A percentile compares a stretch with the other conserved stretches of the same genome.
Evolutionary conservation across 1,140 invertebrate species (phyloP).

Genomic region (Pachypeltis micranthus): DNA sequence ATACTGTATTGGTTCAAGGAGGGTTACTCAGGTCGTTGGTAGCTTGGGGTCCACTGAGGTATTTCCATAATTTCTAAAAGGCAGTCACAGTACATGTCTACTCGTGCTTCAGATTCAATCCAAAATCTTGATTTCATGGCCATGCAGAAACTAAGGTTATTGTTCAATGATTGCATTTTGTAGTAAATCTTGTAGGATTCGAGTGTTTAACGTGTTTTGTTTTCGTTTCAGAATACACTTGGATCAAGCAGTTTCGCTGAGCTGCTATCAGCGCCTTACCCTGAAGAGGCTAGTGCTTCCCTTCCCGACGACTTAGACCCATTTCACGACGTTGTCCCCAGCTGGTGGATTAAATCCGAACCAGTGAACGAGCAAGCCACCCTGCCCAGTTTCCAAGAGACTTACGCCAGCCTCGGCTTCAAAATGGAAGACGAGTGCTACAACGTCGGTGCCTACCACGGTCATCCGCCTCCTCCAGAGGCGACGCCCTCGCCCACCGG

Average conservation of each 20-base stretch:
- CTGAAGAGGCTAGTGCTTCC: slow-evolving; percentile 38
- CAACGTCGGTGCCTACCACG: slow-evolving; percentile 34
- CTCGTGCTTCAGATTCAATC: too few species aligned
- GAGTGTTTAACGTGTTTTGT: too few species aligned
- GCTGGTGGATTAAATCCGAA: slow-evolving; percentile 49
- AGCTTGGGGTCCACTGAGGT: too few species aligned
- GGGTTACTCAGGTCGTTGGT: too few species aligned
- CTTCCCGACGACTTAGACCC: slow-evolving; percentile 40
- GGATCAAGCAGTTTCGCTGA: slow-evolving; percentile 51
- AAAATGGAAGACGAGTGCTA: slow-evolving; percentile 46
- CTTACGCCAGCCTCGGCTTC: slow-evolving; percentile 30
- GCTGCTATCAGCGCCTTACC: slow-evolving; percentile 45
- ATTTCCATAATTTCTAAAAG: too few species aligned
- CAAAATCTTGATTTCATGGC: too few species aligned
- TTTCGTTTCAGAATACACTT: slow-evolving; percentile 42
- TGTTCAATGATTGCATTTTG: too few species aligned
- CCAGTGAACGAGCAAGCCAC: slow-evolving; percentile 17
- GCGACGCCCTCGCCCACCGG: slow-evolving; percentile 6
- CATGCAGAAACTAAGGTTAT: too few species aligned
- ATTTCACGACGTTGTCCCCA: slow-evolving; percentile 35
- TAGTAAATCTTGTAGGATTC: too few species aligned
- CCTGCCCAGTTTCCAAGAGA: slow-evolving; percentile 34
- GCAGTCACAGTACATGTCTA: too few species aligned
- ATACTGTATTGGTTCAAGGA: too few species aligned
- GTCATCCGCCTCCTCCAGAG: background rate